These are phyloP conservation scores for Petrosia ficiformis DNA, from an alignment of 37 sponge, comb jelly and placozoan species.

Conservation along the genomic window DNA sequence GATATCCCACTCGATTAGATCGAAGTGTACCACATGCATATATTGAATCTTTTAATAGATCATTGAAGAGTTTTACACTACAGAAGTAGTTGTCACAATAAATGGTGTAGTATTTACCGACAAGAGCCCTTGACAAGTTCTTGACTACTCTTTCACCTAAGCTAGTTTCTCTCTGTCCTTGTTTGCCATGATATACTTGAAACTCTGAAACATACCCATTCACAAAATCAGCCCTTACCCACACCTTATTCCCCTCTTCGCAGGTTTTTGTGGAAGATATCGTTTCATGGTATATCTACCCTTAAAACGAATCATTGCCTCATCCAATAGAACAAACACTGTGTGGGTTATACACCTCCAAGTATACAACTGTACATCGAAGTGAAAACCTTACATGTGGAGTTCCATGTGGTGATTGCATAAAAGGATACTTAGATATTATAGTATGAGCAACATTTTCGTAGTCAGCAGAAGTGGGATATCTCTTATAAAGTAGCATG, in stretches of 20 bases:
- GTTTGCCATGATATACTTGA: conserved; percentile 21
- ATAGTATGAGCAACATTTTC: neutral
- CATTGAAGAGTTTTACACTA: neutral
- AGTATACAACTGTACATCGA: no score
- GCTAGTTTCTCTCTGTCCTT: conserved; percentile 13
- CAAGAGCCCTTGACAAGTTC: conserved; percentile 3
- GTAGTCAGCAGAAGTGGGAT: neutral
- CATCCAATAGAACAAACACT: no score
- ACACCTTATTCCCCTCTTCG: no score
- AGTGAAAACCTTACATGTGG: no score
- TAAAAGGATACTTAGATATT: neutral
- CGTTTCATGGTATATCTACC: no score
- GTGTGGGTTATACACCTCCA: no score
- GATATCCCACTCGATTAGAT: neutral
- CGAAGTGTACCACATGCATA: conserved; percentile 13
- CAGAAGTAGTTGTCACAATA: conserved; percentile 13
- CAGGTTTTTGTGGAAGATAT: no score
- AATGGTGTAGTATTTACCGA: conserved; percentile 14
- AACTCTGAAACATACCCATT: conserved; percentile 15
- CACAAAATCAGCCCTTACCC: no score
- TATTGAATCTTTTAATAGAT: neutral
- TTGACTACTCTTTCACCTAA: conserved; percentile 25
- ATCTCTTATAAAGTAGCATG: neutral
- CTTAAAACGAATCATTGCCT: no score
- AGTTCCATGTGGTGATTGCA: neutral